phyloP scores from a whole-genome alignment of 2,113 vertebrate species.

The Seriola quinqueradiata region DNA sequence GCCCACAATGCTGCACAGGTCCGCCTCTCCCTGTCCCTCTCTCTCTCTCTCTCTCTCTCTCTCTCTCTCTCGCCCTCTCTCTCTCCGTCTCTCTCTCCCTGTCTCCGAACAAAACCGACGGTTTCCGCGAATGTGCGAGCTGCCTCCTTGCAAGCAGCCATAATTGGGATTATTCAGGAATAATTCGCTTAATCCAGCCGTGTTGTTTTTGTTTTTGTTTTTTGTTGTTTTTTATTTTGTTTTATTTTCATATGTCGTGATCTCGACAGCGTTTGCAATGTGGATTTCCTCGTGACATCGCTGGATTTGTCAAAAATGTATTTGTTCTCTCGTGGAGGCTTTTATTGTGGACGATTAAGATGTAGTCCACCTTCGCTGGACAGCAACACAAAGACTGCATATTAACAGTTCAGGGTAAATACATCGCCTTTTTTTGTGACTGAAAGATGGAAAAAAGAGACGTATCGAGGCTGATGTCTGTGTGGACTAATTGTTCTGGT shows the following conservation, averaged over 20 bases:
- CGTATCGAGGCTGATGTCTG: constrained; percentile 63
- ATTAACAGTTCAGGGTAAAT: constrained; percentile 59
- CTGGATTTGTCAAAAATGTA: constrained; percentile 57
- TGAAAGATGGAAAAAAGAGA: constrained; percentile 66
- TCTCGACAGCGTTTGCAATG: constrained; percentile 43
- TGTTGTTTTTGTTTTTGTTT: constrained; percentile 43
- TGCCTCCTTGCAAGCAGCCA: constrained; percentile 79
- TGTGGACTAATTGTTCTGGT: constrained; percentile 75
- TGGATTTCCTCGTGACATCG: constrained; percentile 58
- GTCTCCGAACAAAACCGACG: constrained; percentile 78
- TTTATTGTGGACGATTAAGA: constrained; percentile 69
- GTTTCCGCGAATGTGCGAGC: constrained; percentile 78
- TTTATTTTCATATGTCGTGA: constrained; percentile 1
- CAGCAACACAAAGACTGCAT: constrained; percentile 77
- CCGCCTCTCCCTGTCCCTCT: constrained; percentile 8
- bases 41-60: not conserved
- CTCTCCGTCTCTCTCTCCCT: constrained; percentile 6
- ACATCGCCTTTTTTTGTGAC: constrained; percentile 27
- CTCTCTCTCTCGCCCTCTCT: constrained; percentile 11
- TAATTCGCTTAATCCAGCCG: constrained; percentile 72
- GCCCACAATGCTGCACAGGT: constrained; percentile 54
- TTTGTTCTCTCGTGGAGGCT: constrained; percentile 64
- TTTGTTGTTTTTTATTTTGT: constrained; percentile 1
- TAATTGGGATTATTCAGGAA: constrained; percentile 84
- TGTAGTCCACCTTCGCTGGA: constrained; percentile 76